phyloP scores from a whole-genome alignment of 1,140 invertebrate species.

The Linepithema humile region DNA sequence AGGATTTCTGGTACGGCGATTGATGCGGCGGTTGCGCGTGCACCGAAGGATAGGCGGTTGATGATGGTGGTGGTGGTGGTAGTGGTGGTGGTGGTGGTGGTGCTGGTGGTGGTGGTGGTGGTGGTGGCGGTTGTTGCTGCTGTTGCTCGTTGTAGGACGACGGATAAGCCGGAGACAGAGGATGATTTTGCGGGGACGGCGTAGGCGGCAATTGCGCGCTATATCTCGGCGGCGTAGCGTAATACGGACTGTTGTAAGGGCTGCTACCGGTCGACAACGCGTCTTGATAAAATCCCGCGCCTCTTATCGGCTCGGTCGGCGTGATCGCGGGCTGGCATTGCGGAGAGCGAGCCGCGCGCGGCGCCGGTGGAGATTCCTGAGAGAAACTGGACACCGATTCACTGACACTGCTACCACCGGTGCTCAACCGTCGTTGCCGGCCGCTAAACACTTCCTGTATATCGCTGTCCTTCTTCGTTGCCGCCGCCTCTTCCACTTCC shows the following conservation, averaged over 20 bases:
- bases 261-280: slow-evolving; percentile 81
- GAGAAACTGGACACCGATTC: slow-evolving; percentile 83
- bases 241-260: slow-evolving; percentile 83
- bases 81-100: too few relatives aligned
- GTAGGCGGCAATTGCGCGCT: slow-evolving; percentile 82
- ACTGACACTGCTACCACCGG: slow-evolving; percentile 82
- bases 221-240: slow-evolving; percentile 82
- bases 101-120: too few relatives aligned
- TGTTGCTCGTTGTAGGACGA: slow-evolving; percentile 80
- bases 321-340: slow-evolving; percentile 77
- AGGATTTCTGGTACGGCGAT: slow-evolving; percentile 73
- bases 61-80: too few relatives aligned
- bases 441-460: slow-evolving; percentile 70
- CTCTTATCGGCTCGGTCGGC: slow-evolving; percentile 77
- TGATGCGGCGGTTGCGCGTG: slow-evolving; percentile 71
- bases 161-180: slow-evolving; percentile 80
- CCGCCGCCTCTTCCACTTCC: slow-evolving; percentile 72
- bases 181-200: slow-evolving; percentile 82
- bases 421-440: slow-evolving; percentile 80
- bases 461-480: slow-evolving; percentile 75
- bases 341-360: slow-evolving; percentile 76
- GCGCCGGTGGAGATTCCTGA: slow-evolving; percentile 80
- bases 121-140: too few relatives aligned
- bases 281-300: slow-evolving; percentile 83
- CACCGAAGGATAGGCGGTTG: slow-evolving; percentile 73